A percentile compares a stretch with the other conserved stretches of the same genome.
Evolutionary conservation across 2,888 invertebrate species (phyloP).

Genomic region (Drosophila hamatofila): DNA sequence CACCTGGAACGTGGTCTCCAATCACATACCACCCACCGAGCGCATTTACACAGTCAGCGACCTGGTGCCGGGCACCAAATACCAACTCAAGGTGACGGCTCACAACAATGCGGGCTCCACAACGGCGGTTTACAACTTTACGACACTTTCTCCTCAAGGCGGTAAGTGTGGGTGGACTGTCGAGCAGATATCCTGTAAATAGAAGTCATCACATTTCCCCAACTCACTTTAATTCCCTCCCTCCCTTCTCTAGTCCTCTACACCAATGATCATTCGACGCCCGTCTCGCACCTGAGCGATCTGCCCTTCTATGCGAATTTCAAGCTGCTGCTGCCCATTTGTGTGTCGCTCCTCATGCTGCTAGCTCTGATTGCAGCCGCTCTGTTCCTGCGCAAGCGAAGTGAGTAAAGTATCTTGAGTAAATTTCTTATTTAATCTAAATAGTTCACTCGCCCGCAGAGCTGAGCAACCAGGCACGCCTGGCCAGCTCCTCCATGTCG

Average conservation of each 20-base stretch:
- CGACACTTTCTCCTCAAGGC: slow-evolving; percentile 91
- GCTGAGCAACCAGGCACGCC: slow-evolving; percentile 85
- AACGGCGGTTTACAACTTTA: slow-evolving; percentile 93
- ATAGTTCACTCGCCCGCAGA: slow-evolving; percentile 76
- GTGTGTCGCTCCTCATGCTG: slow-evolving; percentile 89
- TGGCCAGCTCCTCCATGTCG: slow-evolving; percentile 87
- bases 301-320: slow-evolving; percentile 89
- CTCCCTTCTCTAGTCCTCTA: slow-evolving; percentile 83
- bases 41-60: slow-evolving; percentile 93
- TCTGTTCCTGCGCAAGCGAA: slow-evolving; percentile 89
- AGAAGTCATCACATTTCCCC: no score
- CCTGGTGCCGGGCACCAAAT: slow-evolving; percentile 91
- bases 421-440: not conserved
- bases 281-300: slow-evolving; percentile 89
- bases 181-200: not conserved
- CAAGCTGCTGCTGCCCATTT: slow-evolving; percentile 88
- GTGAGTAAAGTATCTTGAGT: slow-evolving; percentile 86
- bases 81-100: slow-evolving; percentile 90
- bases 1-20: slow-evolving; percentile 92
- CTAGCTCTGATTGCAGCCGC: slow-evolving; percentile 89
- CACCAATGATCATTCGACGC: slow-evolving; percentile 88
- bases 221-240: not conserved
- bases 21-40: slow-evolving; percentile 92
- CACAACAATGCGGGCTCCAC: slow-evolving; percentile 95
- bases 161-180: slow-evolving; percentile 86